Percentiles rank a stretch among this genome's conserved stretches.
These are phyloP conservation scores for Chalcis sispes DNA, from an alignment of 2,888 invertebrate genomes.

Conservation along the genomic window DNA sequence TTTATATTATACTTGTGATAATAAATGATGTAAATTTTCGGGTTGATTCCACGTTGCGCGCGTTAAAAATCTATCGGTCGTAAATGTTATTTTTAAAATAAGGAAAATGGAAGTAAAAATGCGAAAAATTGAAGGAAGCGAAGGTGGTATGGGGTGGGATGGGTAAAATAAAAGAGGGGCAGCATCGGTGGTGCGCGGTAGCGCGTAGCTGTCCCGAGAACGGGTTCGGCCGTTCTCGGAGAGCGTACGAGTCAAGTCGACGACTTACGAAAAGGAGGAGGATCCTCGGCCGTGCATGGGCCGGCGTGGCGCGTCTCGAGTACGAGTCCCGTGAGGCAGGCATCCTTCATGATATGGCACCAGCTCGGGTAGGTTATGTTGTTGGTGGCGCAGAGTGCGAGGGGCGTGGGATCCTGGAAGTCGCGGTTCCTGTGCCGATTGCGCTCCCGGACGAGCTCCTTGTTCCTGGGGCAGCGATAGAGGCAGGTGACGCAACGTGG, in stretches of 20 bases:
- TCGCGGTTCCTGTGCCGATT: conserved; percentile 68
- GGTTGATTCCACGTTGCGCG: too few species aligned
- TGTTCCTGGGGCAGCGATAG: conserved; percentile 79
- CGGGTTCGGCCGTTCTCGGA: too few species aligned
- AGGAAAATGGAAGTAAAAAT: not conserved
- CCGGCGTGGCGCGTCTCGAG: conserved; percentile 84
- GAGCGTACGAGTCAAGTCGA: not conserved
- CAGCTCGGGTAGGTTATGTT: conserved; percentile 86
- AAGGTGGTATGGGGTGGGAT: not conserved
- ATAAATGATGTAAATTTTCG: too few species aligned
- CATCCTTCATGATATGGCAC: conserved; percentile 87
- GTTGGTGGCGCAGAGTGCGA: conserved; percentile 83
- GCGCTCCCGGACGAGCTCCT: conserved; percentile 69
- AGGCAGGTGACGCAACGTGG: conserved; percentile 86
- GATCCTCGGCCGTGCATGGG: conserved; percentile 77
- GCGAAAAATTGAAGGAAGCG: too few species aligned
- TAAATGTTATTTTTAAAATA: too few species aligned
- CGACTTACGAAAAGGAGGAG: conserved; percentile 62
- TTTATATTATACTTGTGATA: too few species aligned
- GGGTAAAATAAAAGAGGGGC: too few species aligned
- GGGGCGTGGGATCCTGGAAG: conserved; percentile 68
- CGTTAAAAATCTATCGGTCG: too few species aligned
- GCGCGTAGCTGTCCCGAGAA: too few species aligned
- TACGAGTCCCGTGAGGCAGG: conserved; percentile 85
- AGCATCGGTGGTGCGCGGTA: too few species aligned